These are phyloP conservation scores for Rotaria macrura DNA, from an alignment of 2,888 invertebrate genomes.

Conservation along the genomic window DNA sequence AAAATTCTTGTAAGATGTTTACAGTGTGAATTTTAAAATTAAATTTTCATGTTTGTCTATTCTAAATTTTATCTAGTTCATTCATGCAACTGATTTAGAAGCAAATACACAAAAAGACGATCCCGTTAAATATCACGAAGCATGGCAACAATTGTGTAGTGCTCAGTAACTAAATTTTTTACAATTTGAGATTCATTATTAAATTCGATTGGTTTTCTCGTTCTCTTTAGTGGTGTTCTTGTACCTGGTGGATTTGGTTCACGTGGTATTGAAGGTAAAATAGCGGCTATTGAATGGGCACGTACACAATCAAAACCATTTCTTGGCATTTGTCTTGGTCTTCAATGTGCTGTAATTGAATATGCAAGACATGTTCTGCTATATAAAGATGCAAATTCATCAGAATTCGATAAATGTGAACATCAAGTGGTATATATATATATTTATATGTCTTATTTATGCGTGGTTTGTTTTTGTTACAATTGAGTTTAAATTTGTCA, in stretches of 20 bases:
- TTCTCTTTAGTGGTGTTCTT: constrained; percentile 50
- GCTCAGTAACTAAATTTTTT: constrained; percentile 36
- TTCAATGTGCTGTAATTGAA: constrained; percentile 91
- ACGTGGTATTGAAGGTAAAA: constrained; percentile 88
- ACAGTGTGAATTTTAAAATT: not conserved
- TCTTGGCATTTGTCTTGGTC: constrained; percentile 77
- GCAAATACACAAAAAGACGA: constrained; percentile 62
- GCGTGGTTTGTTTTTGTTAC: not conserved
- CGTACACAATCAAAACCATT: constrained; percentile 76
- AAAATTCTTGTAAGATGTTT: constrained; percentile 54
- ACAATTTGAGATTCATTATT: too few relatives aligned
- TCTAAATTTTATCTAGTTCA: constrained; percentile 55
- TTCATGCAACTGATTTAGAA: constrained; percentile 81
- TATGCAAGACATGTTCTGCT: constrained; percentile 73
- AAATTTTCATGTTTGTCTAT: not conserved
- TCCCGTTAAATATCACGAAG: constrained; percentile 75
- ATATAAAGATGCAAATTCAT: constrained; percentile 68
- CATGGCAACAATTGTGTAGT: constrained; percentile 79
- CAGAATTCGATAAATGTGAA: constrained; percentile 64
- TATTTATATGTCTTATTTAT: too few relatives aligned
- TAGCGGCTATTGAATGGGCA: constrained; percentile 83
- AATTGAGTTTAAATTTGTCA: constrained; percentile 28
- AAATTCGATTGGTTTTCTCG: not conserved
- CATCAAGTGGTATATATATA: constrained; percentile 63
- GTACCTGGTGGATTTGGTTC: constrained; percentile 96